phyloP scores from a whole-genome alignment of 2,888 invertebrate genomes.

The Polydrusus pterygomalis region DNA sequence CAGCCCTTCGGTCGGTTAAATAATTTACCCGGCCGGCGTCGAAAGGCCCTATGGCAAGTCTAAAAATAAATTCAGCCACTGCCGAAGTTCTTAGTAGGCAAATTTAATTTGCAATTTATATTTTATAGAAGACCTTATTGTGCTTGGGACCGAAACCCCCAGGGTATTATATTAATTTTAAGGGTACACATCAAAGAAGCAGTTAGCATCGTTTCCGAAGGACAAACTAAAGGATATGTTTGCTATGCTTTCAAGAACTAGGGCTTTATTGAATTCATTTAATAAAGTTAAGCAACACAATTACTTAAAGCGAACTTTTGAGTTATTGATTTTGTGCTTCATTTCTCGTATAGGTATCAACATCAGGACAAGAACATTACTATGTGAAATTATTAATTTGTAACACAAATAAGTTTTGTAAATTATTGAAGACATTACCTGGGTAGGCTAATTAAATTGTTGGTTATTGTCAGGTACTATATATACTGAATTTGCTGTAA shows the following conservation, averaged over 20 bases:
- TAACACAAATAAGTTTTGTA: too few relatives aligned
- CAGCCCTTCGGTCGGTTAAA: not conserved
- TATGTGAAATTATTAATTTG: too few relatives aligned
- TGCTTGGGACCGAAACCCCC: constrained; percentile 14
- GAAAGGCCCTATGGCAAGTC: constrained; percentile 19
- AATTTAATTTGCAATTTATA: constrained; percentile 43
- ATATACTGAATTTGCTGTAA: too few relatives aligned
- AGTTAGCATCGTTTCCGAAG: constrained; percentile 21
- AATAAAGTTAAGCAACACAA: constrained; percentile 12
- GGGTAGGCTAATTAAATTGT: too few relatives aligned
- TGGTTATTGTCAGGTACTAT: too few relatives aligned
- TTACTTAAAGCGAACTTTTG: not conserved
- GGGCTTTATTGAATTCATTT: constrained; percentile 16
- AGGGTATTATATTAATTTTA: constrained; percentile 35
- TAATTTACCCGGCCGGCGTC: constrained; percentile 8
- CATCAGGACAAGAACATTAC: too few relatives aligned
- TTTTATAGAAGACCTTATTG: constrained; percentile 33
- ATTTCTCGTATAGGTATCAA: not conserved
- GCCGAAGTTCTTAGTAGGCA: constrained; percentile 28
- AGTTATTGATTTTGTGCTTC: not conserved
- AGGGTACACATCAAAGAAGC: constrained; percentile 33
- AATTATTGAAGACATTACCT: too few relatives aligned
- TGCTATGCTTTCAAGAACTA: constrained; percentile 29
- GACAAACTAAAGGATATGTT: constrained; percentile 23
- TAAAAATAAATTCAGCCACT: constrained; percentile 27